These are phyloP conservation scores for Ostrea denselamellosa DNA, from an alignment of 1,140 invertebrate species.

Conservation along the genomic window DNA sequence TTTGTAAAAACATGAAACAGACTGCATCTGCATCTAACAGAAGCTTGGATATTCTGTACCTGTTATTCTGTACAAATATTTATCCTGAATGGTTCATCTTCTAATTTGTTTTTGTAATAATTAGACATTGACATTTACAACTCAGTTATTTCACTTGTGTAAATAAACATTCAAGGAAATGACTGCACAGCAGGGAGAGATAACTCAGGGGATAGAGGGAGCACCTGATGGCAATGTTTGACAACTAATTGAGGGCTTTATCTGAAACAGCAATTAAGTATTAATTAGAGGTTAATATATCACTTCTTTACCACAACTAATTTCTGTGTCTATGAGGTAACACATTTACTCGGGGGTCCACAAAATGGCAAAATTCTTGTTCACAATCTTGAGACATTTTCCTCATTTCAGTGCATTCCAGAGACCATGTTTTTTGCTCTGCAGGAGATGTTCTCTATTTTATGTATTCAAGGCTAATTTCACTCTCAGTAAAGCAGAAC, in stretches of 20 bases:
- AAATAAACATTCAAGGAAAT: background rate
- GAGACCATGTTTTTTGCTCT: background rate
- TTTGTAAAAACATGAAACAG: background rate
- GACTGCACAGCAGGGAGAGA: slow-evolving; percentile 1
- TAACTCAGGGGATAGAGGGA: background rate
- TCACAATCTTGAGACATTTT: background rate
- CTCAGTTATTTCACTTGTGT: background rate
- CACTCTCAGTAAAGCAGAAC: background rate
- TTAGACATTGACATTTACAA: slow-evolving; percentile 21
- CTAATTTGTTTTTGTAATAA: slow-evolving; percentile 28
- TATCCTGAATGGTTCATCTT: background rate
- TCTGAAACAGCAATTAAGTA: background rate
- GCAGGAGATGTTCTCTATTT: background rate
- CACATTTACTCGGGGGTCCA: no score
- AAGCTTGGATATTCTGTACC: background rate
- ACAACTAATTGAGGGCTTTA: background rate
- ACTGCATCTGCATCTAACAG: background rate
- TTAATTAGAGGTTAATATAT: background rate
- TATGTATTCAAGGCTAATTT: background rate
- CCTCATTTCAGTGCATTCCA: background rate
- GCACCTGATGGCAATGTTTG: background rate
- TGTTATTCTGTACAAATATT: slow-evolving; percentile 22
- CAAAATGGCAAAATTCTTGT: background rate
- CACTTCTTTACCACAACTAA: background rate
- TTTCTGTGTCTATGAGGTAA: background rate